These are phyloP conservation scores for Clupea harengus DNA, from an alignment of 2,113 vertebrate genomes.

Conservation along the genomic window DNA sequence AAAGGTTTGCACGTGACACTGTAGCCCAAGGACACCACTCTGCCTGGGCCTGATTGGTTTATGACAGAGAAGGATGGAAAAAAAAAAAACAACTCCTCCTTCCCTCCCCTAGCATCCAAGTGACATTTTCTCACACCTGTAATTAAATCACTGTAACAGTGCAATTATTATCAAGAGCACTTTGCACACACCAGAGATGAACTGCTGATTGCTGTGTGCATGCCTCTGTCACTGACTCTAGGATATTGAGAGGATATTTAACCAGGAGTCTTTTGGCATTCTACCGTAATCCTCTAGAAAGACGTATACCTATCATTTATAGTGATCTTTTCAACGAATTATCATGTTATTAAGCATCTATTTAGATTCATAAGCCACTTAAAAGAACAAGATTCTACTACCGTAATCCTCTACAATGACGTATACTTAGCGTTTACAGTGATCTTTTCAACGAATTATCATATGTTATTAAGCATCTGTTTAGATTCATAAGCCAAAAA, in stretches of 20 bases:
- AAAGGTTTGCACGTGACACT: background rate
- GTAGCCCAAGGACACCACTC: background rate
- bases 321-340: background rate
- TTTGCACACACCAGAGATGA: background rate
- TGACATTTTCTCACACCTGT: background rate
- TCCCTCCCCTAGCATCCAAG: background rate
- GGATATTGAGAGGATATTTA: background rate
- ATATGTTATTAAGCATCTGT: background rate
- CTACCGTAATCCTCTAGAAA: background rate
- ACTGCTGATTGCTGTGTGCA: background rate
- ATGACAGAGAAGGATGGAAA: background rate
- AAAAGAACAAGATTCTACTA: background rate
- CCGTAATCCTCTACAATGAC: background rate
- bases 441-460: background rate
- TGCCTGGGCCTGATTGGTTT: background rate
- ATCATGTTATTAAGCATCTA: background rate
- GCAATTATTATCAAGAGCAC: constrained; percentile 8
- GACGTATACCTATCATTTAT: background rate
- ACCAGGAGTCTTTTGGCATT: background rate
- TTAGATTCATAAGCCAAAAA: background rate
- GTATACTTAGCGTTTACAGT: background rate
- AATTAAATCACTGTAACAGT: background rate
- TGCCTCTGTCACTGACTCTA: background rate
- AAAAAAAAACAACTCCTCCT: background rate
- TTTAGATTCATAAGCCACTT: background rate